A percentile compares a stretch with the other conserved stretches of the same genome.
Conservation (phyloP, 2,113 vertebrate species). For the Pardalotus punctatus region DNA sequence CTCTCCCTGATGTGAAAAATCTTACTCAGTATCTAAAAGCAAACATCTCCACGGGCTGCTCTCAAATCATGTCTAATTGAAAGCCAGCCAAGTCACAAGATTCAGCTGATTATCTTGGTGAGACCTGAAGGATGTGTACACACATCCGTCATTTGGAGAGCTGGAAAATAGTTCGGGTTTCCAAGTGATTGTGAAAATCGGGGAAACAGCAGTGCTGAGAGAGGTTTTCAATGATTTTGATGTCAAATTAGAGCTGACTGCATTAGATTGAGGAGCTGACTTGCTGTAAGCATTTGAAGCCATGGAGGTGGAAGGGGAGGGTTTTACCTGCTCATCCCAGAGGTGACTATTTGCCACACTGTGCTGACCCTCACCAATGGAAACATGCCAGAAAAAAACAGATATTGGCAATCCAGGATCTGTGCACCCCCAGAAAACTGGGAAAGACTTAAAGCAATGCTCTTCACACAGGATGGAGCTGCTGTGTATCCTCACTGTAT, state of each 20-base stretch:
- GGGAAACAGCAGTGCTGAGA: background rate
- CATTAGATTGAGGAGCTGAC: background rate
- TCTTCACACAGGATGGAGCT: background rate
- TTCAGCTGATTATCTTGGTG: constrained; percentile 4
- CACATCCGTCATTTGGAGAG: background rate
- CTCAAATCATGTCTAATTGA: background rate
- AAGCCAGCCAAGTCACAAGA: background rate
- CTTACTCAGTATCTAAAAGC: background rate
- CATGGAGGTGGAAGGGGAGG: background rate
- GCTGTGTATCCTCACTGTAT: background rate
- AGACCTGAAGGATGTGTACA: constrained; percentile 1
- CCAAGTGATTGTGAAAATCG: background rate
- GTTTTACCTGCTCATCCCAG: background rate
- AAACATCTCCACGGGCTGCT: constrained; percentile 21
- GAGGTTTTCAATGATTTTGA: background rate
- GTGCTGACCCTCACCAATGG: background rate
- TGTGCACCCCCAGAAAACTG: background rate
- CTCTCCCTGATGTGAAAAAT: background rate
- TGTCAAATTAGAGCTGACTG: background rate
- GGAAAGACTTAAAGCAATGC: background rate
- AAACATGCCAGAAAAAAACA: background rate
- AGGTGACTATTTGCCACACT: background rate
- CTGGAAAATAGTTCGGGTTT: background rate
- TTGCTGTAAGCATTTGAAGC: background rate
- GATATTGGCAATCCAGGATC: background rate